Conservation (phyloP, 2,113 vertebrate species). For the Hippocampus barbouri region DNA sequence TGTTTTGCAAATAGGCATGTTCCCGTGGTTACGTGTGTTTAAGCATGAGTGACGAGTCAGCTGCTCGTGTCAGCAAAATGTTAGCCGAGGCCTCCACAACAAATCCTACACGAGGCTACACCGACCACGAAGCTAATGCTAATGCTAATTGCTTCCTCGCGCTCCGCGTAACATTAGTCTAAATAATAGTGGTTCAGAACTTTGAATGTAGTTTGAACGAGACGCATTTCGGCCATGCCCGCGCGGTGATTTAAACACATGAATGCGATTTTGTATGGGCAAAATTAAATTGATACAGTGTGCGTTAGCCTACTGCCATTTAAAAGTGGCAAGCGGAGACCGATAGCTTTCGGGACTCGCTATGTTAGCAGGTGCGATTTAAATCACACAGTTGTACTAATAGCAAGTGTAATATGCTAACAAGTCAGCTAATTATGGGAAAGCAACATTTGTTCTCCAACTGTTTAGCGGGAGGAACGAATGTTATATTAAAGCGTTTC, state of each 20-base stretch:
- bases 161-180: neutral
- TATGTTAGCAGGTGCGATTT: conserved; percentile 45
- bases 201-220: neutral
- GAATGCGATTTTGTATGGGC: no score
- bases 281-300: neutral
- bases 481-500: neutral
- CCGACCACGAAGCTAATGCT: conserved; percentile 50
- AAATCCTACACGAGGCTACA: conserved; percentile 57
- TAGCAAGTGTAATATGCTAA: neutral
- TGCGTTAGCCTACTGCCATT: neutral
- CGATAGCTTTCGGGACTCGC: conserved; percentile 10
- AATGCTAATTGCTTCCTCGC: conserved; percentile 30
- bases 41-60: neutral
- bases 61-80: conserved; percentile 1
- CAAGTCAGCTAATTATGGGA: neutral
- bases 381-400: neutral
- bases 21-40: neutral
- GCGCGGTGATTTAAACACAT: neutral
- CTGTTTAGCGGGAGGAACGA: neutral
- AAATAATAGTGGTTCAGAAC: neutral
- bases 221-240: accelerated
- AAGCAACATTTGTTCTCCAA: neutral
- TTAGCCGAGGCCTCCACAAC: conserved; percentile 49
- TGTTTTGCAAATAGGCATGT: no score
- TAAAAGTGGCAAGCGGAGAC: conserved; percentile 28